Evolutionary conservation across 2,797 vertebrate genomes (phyloP).

Genomic region (Anguilla pacifica): DNA sequence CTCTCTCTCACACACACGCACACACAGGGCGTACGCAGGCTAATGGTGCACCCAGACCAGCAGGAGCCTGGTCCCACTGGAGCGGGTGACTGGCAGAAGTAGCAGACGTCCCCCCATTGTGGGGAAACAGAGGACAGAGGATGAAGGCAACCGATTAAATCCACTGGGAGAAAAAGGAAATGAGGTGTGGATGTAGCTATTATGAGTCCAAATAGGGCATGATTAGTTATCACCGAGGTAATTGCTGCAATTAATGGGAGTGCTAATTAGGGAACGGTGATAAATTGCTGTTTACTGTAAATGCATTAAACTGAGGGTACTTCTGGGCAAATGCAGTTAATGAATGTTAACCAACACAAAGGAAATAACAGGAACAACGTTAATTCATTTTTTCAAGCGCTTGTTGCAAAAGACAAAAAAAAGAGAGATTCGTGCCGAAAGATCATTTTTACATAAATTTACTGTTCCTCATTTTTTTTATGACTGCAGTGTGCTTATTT

Average conservation of each 20-base stretch:
- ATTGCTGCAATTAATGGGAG: conserved; percentile 8
- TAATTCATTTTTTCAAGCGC: not conserved
- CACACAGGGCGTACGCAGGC: not conserved
- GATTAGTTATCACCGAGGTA: not conserved
- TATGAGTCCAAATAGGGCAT: not conserved
- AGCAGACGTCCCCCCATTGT: not conserved
- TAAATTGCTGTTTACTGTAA: not conserved
- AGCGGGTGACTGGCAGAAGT: not conserved
- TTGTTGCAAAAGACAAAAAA: not conserved
- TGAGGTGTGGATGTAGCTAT: not conserved
- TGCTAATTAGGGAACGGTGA: not conserved
- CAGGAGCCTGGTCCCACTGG: not conserved
- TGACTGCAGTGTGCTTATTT: too few relatives aligned
- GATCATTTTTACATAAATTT: not conserved
- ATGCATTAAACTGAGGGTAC: not conserved
- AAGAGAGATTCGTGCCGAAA: not conserved
- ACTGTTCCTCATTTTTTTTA: not conserved
- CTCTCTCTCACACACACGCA: not conserved
- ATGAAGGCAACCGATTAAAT: not conserved
- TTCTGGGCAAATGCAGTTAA: not conserved
- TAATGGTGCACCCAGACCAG: not conserved
- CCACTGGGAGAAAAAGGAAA: not conserved
- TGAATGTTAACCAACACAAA: not conserved
- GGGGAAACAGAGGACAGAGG: not conserved
- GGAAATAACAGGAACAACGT: not conserved